Evolutionary conservation across 2,113 vertebrate genomes (phyloP), one percentile per base, ranked within the genome.

Genomic region (Apodemus sylvaticus): DNA sequence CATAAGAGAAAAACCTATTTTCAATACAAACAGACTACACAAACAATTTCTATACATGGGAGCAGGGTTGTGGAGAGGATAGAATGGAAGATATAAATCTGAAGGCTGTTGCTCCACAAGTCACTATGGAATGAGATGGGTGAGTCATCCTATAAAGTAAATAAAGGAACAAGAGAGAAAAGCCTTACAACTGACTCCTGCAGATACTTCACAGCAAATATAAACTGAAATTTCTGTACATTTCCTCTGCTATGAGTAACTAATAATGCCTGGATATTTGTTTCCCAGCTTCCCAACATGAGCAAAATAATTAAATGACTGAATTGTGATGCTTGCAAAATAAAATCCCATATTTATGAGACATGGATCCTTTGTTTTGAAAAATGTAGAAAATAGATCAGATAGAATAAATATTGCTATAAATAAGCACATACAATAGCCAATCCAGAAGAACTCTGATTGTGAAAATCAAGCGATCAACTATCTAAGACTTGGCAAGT

Each of bases 351-450:
- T 93, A n/a, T 89, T 91, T 83, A 76, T 89, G 66, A 94, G 24
- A 60, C 7, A 66, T 89, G 29, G 66, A 86, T 89, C 29, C 77
- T 85, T 94, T 90, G 53, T 83, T 94, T 73, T 68, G 51, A 95
- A 74, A 94, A 94, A 93, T 92, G 34, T 31, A 91, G 22, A 94
- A 96, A 85, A 53, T 51, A 73, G 39, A 89, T 88, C 55, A 89
- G 62, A 94, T 39, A 86, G 55, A 92, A 79, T 94, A 93, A 93
- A 97, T 91, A 83, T 53, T 91, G 68, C 83, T 96, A 60, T 91
- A 85, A 96, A 93, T 93, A 92, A 81, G 14, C 4, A 71, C 10
- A 86, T 19, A 53, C 19, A 87, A 45, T 55, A 87, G 64, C 13
- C 62, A 89, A 91, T 14, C 4, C 85, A 58, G 68, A 81, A 58